These are phyloP conservation scores for Carpatolechia fugitivella DNA, from an alignment of 2,888 invertebrate species.

Conservation along the genomic window DNA sequence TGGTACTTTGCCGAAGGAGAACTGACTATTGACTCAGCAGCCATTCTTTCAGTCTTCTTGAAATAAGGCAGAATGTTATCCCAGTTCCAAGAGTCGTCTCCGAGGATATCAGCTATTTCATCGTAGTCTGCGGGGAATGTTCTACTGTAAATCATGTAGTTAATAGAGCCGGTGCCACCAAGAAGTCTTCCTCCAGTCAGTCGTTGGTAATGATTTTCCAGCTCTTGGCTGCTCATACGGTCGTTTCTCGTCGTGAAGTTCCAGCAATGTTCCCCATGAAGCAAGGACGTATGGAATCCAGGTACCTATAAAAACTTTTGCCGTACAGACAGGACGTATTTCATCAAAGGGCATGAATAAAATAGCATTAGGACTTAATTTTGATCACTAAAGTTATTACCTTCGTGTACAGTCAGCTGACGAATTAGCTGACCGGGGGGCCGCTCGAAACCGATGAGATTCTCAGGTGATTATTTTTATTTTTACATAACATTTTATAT, in stretches of 20 bases:
- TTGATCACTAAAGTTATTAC: no score
- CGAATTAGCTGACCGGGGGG: no score
- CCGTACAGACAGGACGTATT: no score
- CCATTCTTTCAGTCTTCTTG: conserved; percentile 58
- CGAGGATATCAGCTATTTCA: conserved; percentile 45
- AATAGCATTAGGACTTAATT: no score
- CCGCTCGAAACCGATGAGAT: no score
- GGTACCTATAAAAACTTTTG: conserved; percentile 48
- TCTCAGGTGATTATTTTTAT: no score
- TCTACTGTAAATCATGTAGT: conserved; percentile 64
- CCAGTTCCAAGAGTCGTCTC: conserved; percentile 55
- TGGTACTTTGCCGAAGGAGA: conserved; percentile 48
- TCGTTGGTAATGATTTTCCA: conserved; percentile 42
- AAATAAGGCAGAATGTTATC: conserved; percentile 52
- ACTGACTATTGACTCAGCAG: conserved; percentile 49
- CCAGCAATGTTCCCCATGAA: conserved; percentile 54
- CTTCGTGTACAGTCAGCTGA: no score
- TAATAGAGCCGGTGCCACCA: conserved; percentile 61
- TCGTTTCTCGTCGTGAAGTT: conserved; percentile 58
- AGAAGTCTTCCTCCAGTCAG: conserved; percentile 61
- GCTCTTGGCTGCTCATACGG: conserved; percentile 39
- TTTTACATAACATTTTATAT: no score
- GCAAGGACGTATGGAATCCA: conserved; percentile 40
- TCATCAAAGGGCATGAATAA: neutral
- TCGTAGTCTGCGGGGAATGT: conserved; percentile 60